phyloP scores from a whole-genome alignment of 2,888 invertebrate species.

The Philonicus albiceps region DNA sequence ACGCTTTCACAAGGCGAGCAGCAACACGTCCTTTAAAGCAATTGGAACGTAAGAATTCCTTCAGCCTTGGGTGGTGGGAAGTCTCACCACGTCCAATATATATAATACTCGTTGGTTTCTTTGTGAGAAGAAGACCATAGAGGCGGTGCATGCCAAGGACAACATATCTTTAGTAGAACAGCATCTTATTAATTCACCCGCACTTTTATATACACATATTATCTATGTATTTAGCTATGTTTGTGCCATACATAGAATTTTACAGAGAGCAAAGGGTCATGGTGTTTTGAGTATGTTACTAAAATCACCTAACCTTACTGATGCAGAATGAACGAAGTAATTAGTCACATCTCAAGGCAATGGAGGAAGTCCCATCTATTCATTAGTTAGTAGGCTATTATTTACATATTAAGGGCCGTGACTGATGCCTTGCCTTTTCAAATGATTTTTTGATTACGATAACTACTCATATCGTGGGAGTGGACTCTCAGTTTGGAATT shows the following conservation, averaged over 20 bases:
- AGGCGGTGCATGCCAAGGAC: not conserved
- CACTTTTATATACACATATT: not conserved
- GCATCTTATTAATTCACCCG: not conserved
- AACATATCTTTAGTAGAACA: not conserved
- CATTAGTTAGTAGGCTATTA: not conserved
- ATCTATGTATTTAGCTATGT: not conserved
- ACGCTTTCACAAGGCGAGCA: not conserved
- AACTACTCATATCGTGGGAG: not conserved
- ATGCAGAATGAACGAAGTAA: not conserved
- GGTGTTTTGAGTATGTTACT: not conserved
- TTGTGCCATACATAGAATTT: not conserved
- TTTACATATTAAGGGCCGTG: not conserved
- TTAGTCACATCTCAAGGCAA: not conserved
- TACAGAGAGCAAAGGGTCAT: not conserved
- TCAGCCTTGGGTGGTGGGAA: not conserved
- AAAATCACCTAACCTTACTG: not conserved
- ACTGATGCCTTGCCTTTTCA: not conserved
- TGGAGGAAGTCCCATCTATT: not conserved
- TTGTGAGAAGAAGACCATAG: not conserved
- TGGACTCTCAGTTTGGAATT: not conserved
- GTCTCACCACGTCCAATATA: not conserved
- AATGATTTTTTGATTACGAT: not conserved
- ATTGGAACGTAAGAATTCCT: not conserved
- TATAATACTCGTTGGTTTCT: not conserved
- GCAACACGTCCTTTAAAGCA: not conserved